Conservation (phyloP, 2,113 vertebrate genomes). For the Callipepla squamata region DNA sequence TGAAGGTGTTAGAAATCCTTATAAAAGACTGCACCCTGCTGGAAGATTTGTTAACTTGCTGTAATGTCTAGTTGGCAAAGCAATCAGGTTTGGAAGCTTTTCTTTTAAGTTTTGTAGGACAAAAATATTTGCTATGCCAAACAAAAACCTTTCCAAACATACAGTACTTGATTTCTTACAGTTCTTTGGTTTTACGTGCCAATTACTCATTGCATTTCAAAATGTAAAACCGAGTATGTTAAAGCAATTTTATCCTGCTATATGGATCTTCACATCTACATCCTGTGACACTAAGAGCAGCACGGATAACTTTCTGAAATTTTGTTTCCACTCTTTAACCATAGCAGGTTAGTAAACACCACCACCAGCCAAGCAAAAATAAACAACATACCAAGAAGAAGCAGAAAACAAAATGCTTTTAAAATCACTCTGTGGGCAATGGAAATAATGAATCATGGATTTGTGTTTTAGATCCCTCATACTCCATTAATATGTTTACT, state of each 20-base stretch:
- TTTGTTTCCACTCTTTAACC: not conserved
- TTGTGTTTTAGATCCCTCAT: not conserved
- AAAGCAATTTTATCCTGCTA: not conserved
- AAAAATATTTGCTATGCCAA: not conserved
- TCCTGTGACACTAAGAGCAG: not conserved
- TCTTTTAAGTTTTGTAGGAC: not conserved
- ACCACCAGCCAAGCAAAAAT: not conserved
- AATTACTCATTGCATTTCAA: slow-evolving; percentile 7
- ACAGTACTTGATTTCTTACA: not conserved
- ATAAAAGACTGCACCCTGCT: slow-evolving; percentile 74
- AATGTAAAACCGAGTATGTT: slow-evolving; percentile 22
- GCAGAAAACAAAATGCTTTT: not conserved
- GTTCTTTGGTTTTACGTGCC: not conserved
- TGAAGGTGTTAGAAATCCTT: slow-evolving; percentile 40
- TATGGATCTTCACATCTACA: not conserved
- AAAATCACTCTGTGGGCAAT: not conserved
- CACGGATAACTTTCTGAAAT: not conserved
- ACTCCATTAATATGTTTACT: not conserved
- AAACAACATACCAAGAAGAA: not conserved
- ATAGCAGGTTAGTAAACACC: not conserved
- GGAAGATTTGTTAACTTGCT: slow-evolving; percentile 60
- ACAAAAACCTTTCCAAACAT: not conserved
- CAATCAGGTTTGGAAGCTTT: not conserved
- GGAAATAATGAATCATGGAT: not conserved
- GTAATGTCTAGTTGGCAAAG: not conserved